Evolutionary conservation across 2,888 invertebrate genomes (phyloP).

Genomic region (Andrena bucephala): DNA sequence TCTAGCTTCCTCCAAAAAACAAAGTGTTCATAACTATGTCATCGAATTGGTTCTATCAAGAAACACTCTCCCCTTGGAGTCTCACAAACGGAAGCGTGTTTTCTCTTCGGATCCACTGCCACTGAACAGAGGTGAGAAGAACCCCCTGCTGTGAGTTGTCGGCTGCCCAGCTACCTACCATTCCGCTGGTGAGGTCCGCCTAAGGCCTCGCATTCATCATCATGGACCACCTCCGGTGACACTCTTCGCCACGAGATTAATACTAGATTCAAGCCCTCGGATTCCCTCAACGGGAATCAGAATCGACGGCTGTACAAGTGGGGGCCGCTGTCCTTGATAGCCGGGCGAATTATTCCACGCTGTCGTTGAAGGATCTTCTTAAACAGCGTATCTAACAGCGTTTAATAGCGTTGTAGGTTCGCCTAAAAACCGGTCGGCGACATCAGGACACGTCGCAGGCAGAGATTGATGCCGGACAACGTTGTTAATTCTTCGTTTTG

Average conservation of each 20-base stretch:
- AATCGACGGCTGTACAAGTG: not conserved
- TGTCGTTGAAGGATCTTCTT: not conserved
- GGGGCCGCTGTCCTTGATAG: not conserved
- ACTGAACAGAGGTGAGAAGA: conserved; percentile 68
- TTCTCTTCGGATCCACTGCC: conserved; percentile 40
- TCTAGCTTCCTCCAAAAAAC: not conserved
- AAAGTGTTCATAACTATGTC: conserved; percentile 8
- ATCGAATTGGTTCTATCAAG: conserved; percentile 1
- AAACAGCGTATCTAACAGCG: conserved; percentile 36
- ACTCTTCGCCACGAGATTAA: conserved; percentile 76
- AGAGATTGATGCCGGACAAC: conserved; percentile 71
- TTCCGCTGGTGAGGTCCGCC: conserved; percentile 66
- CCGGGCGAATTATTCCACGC: no score
- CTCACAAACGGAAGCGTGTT: conserved; percentile 46
- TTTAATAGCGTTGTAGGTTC: conserved; percentile 64
- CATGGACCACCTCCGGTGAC: conserved; percentile 81
- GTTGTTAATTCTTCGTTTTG: conserved; percentile 62
- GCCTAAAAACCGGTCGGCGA: conserved; percentile 63
- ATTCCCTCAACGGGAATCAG: not conserved
- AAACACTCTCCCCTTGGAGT: not conserved
- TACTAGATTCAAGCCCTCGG: conserved; percentile 47
- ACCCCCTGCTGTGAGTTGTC: conserved; percentile 79
- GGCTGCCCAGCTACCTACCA: conserved; percentile 78
- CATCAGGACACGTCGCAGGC: conserved; percentile 26
- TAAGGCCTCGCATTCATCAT: conserved; percentile 79